phyloP scores from a whole-genome alignment of 2,888 invertebrate genomes.

The Cephus nigrinus region DNA sequence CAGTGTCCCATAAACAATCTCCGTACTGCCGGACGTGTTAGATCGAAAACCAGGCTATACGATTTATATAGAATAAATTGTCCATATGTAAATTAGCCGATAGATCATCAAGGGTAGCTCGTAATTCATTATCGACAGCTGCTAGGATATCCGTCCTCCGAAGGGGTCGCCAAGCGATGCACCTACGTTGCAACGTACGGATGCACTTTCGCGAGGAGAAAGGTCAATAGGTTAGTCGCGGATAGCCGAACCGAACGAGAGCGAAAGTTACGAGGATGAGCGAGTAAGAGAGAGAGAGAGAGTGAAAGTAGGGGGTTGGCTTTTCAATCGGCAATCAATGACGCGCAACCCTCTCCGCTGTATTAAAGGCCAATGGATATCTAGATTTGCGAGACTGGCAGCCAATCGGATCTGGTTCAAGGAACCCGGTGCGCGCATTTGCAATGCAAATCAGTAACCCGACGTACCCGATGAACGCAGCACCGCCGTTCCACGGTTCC shows the following conservation, averaged over 20 bases:
- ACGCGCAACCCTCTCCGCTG: constrained; percentile 45
- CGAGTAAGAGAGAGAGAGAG: constrained; percentile 11
- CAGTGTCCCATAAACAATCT: not conserved
- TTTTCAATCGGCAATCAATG: constrained; percentile 65
- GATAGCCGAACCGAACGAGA: constrained; percentile 17
- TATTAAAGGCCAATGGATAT: constrained; percentile 61
- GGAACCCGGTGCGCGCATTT: constrained; percentile 63
- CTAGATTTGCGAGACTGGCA: constrained; percentile 63
- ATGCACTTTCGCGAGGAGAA: not conserved
- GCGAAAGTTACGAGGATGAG: constrained; percentile 17
- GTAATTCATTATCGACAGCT: constrained; percentile 53
- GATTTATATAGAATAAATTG: not conserved
- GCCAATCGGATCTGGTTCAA: constrained; percentile 67
- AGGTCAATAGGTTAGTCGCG: not conserved
- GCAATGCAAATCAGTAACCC: constrained; percentile 61
- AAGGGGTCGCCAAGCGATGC: not conserved
- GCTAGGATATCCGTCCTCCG: constrained; percentile 37
- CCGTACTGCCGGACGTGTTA: not conserved
- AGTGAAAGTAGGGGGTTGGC: constrained; percentile 30
- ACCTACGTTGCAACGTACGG: not conserved
- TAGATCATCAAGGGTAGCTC: constrained; percentile 18
- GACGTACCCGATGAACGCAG: constrained; percentile 41
- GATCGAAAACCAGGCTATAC: not conserved
- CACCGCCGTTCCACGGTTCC: constrained; percentile 24
- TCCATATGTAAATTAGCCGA: constrained; percentile 19